phyloP scores from a whole-genome alignment of 2,888 invertebrate genomes.

The Torymus tubicola region DNA sequence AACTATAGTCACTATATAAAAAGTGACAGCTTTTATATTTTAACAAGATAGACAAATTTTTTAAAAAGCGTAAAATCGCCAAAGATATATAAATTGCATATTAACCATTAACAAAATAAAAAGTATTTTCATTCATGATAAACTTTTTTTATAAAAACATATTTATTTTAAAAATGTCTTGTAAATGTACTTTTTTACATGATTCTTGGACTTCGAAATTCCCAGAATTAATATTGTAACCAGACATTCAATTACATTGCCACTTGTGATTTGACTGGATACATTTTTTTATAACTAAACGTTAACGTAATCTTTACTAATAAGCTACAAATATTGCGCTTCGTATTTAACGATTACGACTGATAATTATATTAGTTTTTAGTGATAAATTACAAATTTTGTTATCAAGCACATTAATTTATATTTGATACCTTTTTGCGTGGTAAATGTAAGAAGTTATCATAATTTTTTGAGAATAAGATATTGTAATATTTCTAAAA shows the following conservation, averaged over 20 bases:
- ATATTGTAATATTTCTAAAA: conserved; percentile 56
- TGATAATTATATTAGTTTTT: conserved; percentile 50
- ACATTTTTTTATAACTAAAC: conserved; percentile 40
- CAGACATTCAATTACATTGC: conserved; percentile 12
- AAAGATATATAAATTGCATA: conserved; percentile 41
- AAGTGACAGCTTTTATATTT: background rate
- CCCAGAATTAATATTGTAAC: conserved; percentile 24
- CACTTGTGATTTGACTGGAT: conserved; percentile 42
- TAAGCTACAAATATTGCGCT: conserved; percentile 36
- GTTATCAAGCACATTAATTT: conserved; percentile 49
- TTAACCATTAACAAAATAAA: conserved; percentile 39
- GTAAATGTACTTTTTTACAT: conserved; percentile 46
- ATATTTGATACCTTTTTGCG: conserved; percentile 52
- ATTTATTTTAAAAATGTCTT: conserved; percentile 51
- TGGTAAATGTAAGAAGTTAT: conserved; percentile 52
- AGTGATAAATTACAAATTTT: conserved; percentile 40
- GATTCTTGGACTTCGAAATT: conserved; percentile 34
- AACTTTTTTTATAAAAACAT: conserved; percentile 51
- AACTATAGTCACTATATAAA: background rate
- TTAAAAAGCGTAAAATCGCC: conserved; percentile 32
- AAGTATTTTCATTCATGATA: conserved; percentile 48
- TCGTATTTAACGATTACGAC: conserved; percentile 45
- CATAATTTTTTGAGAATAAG: conserved; percentile 50
- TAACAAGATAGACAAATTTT: conserved; percentile 32
- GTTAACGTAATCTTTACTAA: conserved; percentile 29